Base-by-base conservation (phyloP, 35 echinoderm and acorn worm genomes). In the Ophioderma brevispina region DNA sequence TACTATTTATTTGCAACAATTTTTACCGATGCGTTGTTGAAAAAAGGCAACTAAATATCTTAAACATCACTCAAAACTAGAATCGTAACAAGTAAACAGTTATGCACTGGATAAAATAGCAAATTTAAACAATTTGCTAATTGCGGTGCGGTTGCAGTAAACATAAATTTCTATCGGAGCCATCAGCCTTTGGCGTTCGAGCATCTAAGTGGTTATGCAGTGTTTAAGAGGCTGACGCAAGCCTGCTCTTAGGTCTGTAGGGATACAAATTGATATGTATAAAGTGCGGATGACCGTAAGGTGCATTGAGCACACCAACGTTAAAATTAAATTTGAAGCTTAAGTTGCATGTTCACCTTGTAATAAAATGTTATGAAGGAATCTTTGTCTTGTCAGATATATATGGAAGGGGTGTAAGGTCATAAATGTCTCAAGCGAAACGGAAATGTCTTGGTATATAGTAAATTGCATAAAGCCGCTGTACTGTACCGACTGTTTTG, bases 271-370 rank as follows among this genome's bases (percentile, higher is more conserved):
- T 70, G 59, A 70, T 70, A 70, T 70, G 59, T 70, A 30, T 25
- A 70, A 70, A 70, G 59, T 70, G 59, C 59, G 59, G 59, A 70
- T 70, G 59, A 70, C 59, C 59, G 59, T 25, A 30, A 70, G 23
- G 17, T 13, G 59, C 28, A 13, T 70, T 70, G 59, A 25, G 15
- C 59, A 70, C 59, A 18, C 28, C 15, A 30, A 70, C 59, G 59
- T 70, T 70, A 70, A 70, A 70, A 70, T 70, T 70, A 70, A 70
- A 70, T 70, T 70, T 70, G 23, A 70, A 70, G 59, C 59, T 70
- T 70, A 70, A 70, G 59, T 15, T 25, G 59, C 17, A 70, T 70
- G 41, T 30, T 70, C 59, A 70, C 17, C 59, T 70, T 70, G 59
- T 70, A 70, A 70, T 70, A 30, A 70, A 70, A 70, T 70, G 59